Percentiles rank a stretch among this genome's conserved stretches.
Evolutionary conservation across 2,113 vertebrate genomes (phyloP).

Genomic region (Periophthalmus modestus): DNA sequence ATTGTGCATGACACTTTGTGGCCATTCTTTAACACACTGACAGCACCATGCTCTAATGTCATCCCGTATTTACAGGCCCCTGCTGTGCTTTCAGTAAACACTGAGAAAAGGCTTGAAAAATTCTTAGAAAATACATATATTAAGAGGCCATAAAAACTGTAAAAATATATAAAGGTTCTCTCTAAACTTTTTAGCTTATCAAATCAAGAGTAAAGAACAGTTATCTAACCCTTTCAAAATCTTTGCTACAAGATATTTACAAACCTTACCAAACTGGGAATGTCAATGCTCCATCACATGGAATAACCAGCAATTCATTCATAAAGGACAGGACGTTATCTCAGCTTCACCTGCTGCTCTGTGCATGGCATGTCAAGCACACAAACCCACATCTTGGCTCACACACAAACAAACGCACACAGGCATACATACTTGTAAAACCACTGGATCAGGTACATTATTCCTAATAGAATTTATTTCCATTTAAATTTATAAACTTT

Average conservation of each 20-base stretch:
- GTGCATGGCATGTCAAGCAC: not conserved
- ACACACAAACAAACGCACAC: not conserved
- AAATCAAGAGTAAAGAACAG: not conserved
- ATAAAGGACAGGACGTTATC: not conserved
- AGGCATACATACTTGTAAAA: not conserved
- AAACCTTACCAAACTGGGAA: not conserved
- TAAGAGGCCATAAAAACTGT: not conserved
- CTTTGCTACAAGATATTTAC: not conserved
- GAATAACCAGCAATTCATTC: not conserved
- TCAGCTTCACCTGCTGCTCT: not conserved
- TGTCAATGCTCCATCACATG: not conserved
- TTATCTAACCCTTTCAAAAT: not conserved
- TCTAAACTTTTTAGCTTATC: too few species aligned
- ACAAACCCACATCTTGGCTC: not conserved
- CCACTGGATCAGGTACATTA: not conserved
- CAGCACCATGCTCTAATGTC: constrained; percentile 26
- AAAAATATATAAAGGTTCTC: too few species aligned
- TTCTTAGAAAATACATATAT: constrained; percentile 41
- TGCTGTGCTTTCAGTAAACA: constrained; percentile 64
- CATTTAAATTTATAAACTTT: not conserved
- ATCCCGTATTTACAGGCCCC: constrained; percentile 55
- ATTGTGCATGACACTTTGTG: not conserved
- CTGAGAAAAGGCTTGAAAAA: constrained; percentile 18
- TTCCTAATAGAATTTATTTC: not conserved
- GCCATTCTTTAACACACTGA: constrained; percentile 11